Evolutionary conservation across 2,797 vertebrate species (phyloP), one percentile per base, ranked within the genome.

Genomic region (Eidolon dupreanum): DNA sequence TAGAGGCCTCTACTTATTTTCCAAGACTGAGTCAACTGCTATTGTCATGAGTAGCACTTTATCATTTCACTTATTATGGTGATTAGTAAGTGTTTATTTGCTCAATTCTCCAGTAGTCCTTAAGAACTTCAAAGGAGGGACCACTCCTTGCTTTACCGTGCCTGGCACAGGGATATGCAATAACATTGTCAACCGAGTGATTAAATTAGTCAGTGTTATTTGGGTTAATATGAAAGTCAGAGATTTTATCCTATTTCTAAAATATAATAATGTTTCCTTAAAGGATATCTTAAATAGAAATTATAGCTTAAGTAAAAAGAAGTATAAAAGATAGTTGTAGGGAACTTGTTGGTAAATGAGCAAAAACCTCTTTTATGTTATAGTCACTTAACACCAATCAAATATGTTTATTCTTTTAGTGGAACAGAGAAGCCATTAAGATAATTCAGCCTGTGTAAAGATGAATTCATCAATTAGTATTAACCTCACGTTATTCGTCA

Each of bases 371-470:
- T 53, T 43, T 81, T 55, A 51, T 38, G 46, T 84, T 82, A 8
- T 82, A 31, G 59, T 77, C 20, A 38, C 7, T 93, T 82, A 88
- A 95, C 5, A 68, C 8, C 16, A 74, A 26, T 78, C 17, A 77
- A 71, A 82, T 85, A 77, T 65, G 3, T 19, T 81, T 88, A 55
- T 81, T 96, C 15, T 88, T 96, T 79, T 31, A 71, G 0, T 88
- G 51, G 33, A 90, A 78, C 26, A 90, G 41, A 90, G 41, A 96
- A 66, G 81, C 89, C 3, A 65, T 87, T 90, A 88, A 57, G 26
- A 55, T 94, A 86, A 82, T 92, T 92, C 70, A 86, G 28, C 16
- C 22, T 88, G 6, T 53, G 10, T 78, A 73, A 94, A 90, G 83
- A 83, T 78, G 31, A 77, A 51, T 70, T 61, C 11, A 65, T 90